Evolutionary conservation across 2,797 vertebrate genomes (phyloP), one percentile per base, ranked within the genome.

Genomic region (Apogon hyalosoma): DNA sequence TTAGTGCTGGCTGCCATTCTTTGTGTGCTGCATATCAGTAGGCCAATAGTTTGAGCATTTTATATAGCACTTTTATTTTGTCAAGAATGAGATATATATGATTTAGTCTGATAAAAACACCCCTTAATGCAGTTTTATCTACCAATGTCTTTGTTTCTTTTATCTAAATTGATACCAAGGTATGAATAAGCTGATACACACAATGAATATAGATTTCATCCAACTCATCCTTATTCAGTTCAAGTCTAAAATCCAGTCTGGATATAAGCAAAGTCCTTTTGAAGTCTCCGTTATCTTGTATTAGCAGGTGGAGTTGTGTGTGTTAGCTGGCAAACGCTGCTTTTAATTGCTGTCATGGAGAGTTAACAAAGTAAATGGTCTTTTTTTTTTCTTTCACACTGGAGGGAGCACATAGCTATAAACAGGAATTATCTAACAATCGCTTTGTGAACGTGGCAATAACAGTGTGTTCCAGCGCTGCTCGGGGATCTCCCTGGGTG

Each of bases 371-470:
- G 88, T 74, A 71, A 83, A 79, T 71, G 63, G 56, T 50, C 40
- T 21, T 38, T 88, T 80, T 92, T 94, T 90, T 94, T 89, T 94
- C 89, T 89, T 52, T 76, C 63, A 90, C 85, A 74, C 79, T 69
- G 66, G 66, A 92, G 95, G 94, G 95, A 97, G 92, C 83, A 84
- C 82, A 74, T 56, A 93, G 94, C 93, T 93, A 95, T 92, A 93
- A 94, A 95, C 95, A 96, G 95, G 94, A 97, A 97, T 96, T 94
- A 95, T 92, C 92, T 94, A 97, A 97, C 96, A 97, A 97, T 96
- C 90, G 93, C 93, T 94, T 93, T 93, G 94, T 95, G 94, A 95
- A 94, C 90, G 92, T 92, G 93, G 94, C 93, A 95, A 97, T 97
- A 97, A 97, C 95, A 95, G 92, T 89, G 92, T 96, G 94, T 96